These are phyloP conservation scores for Eupleurogrammus muticus DNA, from an alignment of 2,797 vertebrate species.

Conservation along the genomic window DNA sequence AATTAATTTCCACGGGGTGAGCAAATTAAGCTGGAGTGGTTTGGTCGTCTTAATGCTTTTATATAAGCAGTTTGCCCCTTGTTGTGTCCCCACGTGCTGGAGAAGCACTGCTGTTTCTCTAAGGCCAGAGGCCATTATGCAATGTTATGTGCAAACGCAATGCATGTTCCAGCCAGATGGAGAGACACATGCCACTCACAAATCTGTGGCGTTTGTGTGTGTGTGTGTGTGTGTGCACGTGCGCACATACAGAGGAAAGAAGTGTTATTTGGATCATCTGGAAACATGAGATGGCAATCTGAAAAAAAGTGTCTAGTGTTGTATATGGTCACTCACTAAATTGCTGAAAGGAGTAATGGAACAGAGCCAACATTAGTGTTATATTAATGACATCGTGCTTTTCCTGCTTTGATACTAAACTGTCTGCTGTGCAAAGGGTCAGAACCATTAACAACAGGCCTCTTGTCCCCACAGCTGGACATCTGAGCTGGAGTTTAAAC, in stretches of 20 bases:
- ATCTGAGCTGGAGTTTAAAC: too few species aligned
- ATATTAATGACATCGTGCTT: too few species aligned
- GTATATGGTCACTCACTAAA: too few species aligned
- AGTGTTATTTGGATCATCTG: conserved; percentile 42
- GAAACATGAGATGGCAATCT: neutral
- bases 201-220: conserved; percentile 53
- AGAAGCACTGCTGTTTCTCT: conserved; percentile 38
- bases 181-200: conserved; percentile 70
- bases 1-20: conserved; percentile 12
- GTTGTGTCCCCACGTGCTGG: conserved; percentile 53
- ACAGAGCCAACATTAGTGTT: too few species aligned
- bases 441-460: too few species aligned
- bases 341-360: too few species aligned
- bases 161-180: conserved; percentile 68
- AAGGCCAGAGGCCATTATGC: conserved; percentile 63
- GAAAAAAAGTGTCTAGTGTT: too few species aligned
- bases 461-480: too few species aligned
- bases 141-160: conserved; percentile 61
- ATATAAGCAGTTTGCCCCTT: conserved; percentile 71
- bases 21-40: conserved; percentile 34
- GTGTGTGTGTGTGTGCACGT: conserved; percentile 14
- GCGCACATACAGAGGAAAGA: neutral
- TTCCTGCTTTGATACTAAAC: too few species aligned
- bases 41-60: conserved; percentile 74
- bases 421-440: too few species aligned